Conservation (phyloP, 2,113 vertebrate genomes). For the Parus major region DNA sequence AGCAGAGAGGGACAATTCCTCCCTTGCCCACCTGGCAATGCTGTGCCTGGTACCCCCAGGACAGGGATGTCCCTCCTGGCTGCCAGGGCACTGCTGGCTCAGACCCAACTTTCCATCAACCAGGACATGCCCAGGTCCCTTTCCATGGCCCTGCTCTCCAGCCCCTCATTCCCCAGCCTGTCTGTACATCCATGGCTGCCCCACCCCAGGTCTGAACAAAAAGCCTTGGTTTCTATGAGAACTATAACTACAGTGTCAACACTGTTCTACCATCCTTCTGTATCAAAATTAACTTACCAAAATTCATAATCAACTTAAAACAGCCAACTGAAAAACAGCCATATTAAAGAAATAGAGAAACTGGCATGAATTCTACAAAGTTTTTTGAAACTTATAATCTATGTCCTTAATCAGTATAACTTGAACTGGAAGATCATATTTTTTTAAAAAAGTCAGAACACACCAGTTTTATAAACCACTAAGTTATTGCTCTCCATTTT, state of each 20-base stretch:
- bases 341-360: background rate
- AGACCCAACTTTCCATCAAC: accelerated
- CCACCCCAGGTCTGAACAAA: background rate
- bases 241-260: background rate
- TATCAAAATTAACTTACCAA: background rate
- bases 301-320: background rate
- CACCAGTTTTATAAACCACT: background rate
- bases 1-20: background rate
- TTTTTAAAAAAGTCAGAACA: background rate
- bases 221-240: background rate
- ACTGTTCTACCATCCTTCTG: background rate
- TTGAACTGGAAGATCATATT: background rate
- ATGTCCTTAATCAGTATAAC: background rate
- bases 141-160: accelerated
- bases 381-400: background rate
- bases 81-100: background rate
- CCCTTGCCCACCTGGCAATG: accelerated
- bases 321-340: background rate
- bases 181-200: accelerated
- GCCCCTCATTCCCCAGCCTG: background rate
- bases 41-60: background rate
- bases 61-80: background rate
- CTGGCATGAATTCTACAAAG: background rate
- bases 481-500: background rate
- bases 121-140: background rate